Base-by-base conservation (phyloP, 2,797 vertebrate species). In the Crocidura indochinensis region DNA sequence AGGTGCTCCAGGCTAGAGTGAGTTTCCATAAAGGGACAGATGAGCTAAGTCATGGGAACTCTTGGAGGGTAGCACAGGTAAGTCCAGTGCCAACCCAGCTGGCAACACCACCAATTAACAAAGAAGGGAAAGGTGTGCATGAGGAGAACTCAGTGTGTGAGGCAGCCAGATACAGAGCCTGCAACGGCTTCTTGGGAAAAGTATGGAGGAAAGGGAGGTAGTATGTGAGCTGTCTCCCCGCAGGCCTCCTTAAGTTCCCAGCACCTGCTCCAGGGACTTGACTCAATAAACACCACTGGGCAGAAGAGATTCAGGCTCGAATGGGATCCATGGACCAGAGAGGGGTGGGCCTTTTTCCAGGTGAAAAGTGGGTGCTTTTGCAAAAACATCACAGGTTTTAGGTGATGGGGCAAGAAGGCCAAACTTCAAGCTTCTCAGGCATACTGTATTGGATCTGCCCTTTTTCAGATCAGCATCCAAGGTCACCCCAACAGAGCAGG, bases 1-100 rank as follows among this genome's bases (percentile, higher is more conserved):
- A 46, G 84, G 15, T 44, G 74, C 64, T 90, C 4, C 20, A 10
- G 10, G 74, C 44, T 7, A 94, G 87, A 26, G 67, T 69, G 91
- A 24, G 65, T 74, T 0, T 93, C 94, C 81, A 92, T 86, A 85
- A 95, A 92, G 74, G 76, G 86, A 84, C 88, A 84, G 77, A 84
- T 84, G 47, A 78, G 27, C 53, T 53, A 47, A 93, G 81, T 87
- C 74, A 84, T 46, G 76, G 51, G 79, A 31, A 62, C 56, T 60
- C 56, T 69, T 92, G 80, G n/a, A 87, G 86, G 3, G 0, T 19
- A n/a, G 83, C 95, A 95, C 94, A 96, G 88, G 71, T 22, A 1
- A 68, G 4, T n/a, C 31, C 62, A 6, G 64, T 4, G 87, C 85
- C 64, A 72, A 77, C 31, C 5, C 14, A 46, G 69, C 49, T 12